Evolutionary conservation across 2,797 vertebrate genomes (phyloP).

Genomic region (Mormyrus proboscirostris): DNA sequence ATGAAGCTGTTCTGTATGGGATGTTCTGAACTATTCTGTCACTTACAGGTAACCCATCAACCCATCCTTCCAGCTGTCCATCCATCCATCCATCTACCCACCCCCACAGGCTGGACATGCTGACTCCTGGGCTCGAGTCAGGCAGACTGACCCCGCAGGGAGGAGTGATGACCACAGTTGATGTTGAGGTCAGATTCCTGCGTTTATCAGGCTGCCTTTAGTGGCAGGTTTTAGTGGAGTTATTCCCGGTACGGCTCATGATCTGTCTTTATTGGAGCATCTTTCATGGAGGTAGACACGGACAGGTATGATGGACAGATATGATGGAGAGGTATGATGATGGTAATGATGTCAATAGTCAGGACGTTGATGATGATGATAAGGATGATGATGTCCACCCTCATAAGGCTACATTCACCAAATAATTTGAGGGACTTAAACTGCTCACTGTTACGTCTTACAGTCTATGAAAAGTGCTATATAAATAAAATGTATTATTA

Average conservation of each 20-base stretch:
- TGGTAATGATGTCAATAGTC: neutral
- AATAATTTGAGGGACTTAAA: neutral
- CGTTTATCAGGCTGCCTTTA: neutral
- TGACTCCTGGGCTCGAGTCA: neutral
- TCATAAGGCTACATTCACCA: neutral
- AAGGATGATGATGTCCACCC: neutral
- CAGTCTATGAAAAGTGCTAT: neutral
- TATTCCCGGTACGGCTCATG: neutral
- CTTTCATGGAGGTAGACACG: neutral
- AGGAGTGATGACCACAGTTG: neutral
- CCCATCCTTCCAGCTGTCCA: no score
- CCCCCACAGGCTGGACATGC: neutral
- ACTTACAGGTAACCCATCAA: neutral
- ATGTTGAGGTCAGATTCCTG: neutral
- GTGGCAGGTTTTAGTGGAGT: neutral
- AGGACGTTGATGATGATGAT: neutral
- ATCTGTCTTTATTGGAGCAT: neutral
- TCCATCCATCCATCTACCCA: neutral
- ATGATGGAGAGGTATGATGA: neutral
- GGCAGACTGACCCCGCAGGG: neutral
- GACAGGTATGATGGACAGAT: neutral
- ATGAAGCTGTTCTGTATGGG: neutral
- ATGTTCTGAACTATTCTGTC: neutral
- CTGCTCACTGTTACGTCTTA: neutral
- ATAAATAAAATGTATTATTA: neutral